Base-by-base conservation (phyloP, 2,888 invertebrate species). In the Caenorhabditis wallacei region DNA sequence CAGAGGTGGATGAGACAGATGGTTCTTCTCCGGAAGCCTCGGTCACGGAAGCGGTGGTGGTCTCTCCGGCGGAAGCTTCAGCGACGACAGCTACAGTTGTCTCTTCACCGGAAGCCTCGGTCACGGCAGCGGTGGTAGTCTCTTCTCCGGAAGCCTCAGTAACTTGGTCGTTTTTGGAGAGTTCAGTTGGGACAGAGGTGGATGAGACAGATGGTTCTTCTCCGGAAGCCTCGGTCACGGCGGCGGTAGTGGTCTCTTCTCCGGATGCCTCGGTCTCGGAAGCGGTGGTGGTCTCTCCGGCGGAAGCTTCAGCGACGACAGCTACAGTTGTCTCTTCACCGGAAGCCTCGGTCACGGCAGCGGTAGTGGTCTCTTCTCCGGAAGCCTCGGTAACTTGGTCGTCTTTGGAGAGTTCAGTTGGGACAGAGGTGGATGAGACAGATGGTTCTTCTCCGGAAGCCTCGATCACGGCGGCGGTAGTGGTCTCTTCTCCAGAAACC, bases 141-240 rank as follows among this genome's bases (percentile, higher is more conserved):
- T 46, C 61, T 64, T 79, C 79, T 68, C 78, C 82, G 2, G 83
- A 71, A 51, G 68, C 71, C 51, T 69, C 83, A 22, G 78, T 59
- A 20, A 63, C 63, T 11, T 18, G 61, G n/a, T 24, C 63, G 20
- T 40, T 22, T 2, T 40, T 40, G 2, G 61, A 40, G 1, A 22
- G 11, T 22, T 54, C 66, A 10, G 46, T 20, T 48, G 66, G 37
- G 22, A 35, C 56, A 13, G 66, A 18, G 20, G 66, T 53, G 7
- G 64, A 56, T 22, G 70, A 18, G 18, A 51, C 69, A 11, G 26
- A 1, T 24, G 82, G 20, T 48, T 71, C 68, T 18, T 51, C 79
- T 53, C 64, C 79, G 10, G 57, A 40, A 13, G 48, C 57, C 57
- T 69, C 70, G 26, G 72, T 69, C n/a, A 53, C 48, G 8, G 78